phyloP scores from a whole-genome alignment of 2,113 vertebrate species.

The Cebidichthys violaceus region DNA sequence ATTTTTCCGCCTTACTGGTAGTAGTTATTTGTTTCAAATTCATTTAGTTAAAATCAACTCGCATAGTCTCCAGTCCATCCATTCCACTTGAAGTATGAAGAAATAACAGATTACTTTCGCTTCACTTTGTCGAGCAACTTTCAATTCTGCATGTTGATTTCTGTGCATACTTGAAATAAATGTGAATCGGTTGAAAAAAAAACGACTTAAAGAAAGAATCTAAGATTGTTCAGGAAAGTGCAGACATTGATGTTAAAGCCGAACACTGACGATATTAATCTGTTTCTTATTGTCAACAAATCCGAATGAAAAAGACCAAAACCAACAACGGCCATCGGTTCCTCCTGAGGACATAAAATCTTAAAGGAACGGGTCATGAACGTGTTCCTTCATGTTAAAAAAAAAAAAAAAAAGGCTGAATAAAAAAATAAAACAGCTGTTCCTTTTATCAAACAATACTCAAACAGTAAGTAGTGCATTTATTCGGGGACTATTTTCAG shows the following conservation, averaged over 20 bases:
- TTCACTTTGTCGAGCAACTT: not conserved
- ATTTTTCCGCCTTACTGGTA: not conserved
- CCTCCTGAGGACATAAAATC: not conserved
- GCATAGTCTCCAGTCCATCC: not conserved
- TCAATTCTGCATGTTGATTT: not conserved
- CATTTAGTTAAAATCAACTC: not conserved
- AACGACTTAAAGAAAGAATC: not conserved
- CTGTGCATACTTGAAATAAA: not conserved
- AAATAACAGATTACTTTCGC: not conserved
- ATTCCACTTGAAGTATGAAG: not conserved
- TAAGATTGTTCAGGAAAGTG: not conserved
- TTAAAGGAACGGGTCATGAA: not conserved
- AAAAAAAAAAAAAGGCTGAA: not conserved
- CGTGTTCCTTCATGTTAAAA: not conserved
- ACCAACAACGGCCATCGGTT: not conserved
- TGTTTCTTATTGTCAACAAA: constrained; percentile 7
- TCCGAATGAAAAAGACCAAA: not conserved
- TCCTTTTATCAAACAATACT: not conserved
- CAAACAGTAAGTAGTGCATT: not conserved
- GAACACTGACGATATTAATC: not conserved
- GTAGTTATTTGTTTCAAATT: not conserved
- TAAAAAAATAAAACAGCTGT: not conserved
- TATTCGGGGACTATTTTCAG: not conserved
- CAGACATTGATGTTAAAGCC: not conserved
- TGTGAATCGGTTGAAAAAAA: not conserved